Evolutionary conservation across 23 tunicate genomes (phyloP).

Genomic region (Botrylloides violaceus): DNA sequence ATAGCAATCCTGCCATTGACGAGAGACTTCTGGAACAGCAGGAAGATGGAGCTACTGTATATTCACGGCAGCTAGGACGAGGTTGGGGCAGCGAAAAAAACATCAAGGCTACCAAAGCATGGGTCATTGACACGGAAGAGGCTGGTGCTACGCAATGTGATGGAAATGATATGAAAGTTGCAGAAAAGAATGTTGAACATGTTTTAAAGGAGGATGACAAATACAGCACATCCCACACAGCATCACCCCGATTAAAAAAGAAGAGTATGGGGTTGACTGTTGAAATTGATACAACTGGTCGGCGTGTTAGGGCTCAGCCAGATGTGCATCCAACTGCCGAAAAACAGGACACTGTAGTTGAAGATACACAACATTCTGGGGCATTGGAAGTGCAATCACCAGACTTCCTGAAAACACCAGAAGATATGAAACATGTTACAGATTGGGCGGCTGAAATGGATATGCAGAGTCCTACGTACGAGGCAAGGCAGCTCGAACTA

Average conservation of each 20-base stretch:
- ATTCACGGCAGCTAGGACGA: constrained; percentile 20
- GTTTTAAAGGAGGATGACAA: background rate
- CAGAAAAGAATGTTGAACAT: background rate
- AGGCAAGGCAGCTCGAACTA: background rate
- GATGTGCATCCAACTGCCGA: constrained; percentile 28
- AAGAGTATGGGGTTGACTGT: constrained; percentile 6
- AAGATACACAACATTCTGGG: background rate
- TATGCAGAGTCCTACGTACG: constrained; percentile 57
- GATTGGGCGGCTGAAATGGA: constrained; percentile 93
- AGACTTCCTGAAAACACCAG: constrained; percentile 51
- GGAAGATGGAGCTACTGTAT: constrained; percentile 28
- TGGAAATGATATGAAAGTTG: background rate
- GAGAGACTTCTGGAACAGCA: constrained; percentile 25
- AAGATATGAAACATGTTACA: constrained; percentile 44
- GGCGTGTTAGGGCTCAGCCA: constrained; percentile 3
- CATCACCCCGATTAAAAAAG: constrained; percentile 7
- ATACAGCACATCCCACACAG: constrained; percentile 6
- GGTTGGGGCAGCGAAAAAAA: constrained; percentile 26
- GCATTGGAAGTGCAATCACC: background rate
- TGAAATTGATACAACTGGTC: constrained; percentile 1
- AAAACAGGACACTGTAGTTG: background rate
- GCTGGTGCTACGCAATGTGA: background rate
- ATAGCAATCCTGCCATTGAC: constrained; percentile 24
- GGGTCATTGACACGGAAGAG: constrained; percentile 23
- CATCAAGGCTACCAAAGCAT: constrained; percentile 23